A percentile compares a stretch with the other conserved stretches of the same genome.
phyloP scores from a whole-genome alignment of 2,797 vertebrate genomes.

The Erpetoichthys calabaricus region DNA sequence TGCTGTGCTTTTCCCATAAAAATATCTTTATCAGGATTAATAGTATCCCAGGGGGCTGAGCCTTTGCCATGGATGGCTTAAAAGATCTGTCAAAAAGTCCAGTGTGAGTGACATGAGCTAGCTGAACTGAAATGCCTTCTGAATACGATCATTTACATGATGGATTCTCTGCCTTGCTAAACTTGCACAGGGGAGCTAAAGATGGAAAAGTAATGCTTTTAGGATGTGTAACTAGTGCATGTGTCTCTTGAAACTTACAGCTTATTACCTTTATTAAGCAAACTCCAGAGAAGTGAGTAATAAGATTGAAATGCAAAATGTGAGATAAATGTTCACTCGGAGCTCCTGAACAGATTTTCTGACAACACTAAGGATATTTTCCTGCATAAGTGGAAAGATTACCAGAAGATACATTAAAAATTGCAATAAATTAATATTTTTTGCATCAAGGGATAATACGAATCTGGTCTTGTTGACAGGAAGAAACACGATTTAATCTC shows the following conservation, averaged over 20 bases:
- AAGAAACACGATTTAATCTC: slow-evolving; percentile 50
- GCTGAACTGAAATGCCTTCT: slow-evolving; percentile 4
- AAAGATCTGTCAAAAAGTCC: slow-evolving; percentile 6
- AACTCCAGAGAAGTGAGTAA: too few relatives aligned
- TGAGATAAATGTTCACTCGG: too few relatives aligned
- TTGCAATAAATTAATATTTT: too few relatives aligned
- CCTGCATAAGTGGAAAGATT: too few relatives aligned
- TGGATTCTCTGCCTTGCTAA: neutral
- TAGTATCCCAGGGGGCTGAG: slow-evolving; percentile 9
- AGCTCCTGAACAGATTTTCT: too few relatives aligned
- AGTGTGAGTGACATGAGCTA: slow-evolving; percentile 5
- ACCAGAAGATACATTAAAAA: too few relatives aligned
- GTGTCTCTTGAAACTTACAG: too few relatives aligned
- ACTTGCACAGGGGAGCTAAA: neutral
- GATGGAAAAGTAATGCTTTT: neutral
- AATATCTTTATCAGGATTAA: slow-evolving; percentile 14
- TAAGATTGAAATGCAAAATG: too few relatives aligned
- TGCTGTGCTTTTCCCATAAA: slow-evolving; percentile 13
- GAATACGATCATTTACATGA: slow-evolving; percentile 1
- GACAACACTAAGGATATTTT: too few relatives aligned
- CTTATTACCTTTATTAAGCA: too few relatives aligned
- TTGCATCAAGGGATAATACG: too few relatives aligned
- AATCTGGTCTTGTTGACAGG: too few relatives aligned
- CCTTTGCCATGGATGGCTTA: slow-evolving; percentile 9
- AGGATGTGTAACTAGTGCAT: neutral